Conservation (phyloP, 1,140 invertebrate species). For the Aphis gossypii region DNA sequence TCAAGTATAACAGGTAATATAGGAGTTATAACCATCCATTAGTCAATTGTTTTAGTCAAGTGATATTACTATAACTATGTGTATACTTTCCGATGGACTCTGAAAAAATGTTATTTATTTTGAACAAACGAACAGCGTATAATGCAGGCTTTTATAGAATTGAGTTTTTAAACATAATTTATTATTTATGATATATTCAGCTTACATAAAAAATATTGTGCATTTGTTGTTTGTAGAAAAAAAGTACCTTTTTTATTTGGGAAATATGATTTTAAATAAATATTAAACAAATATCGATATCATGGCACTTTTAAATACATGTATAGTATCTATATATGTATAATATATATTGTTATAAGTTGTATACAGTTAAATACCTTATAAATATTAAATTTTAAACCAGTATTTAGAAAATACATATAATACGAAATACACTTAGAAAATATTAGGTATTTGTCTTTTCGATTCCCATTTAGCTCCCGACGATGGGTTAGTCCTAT, state of each 20-base stretch:
- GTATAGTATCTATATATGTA: background rate
- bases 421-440: background rate
- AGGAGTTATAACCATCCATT: constrained; percentile 27
- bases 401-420: background rate
- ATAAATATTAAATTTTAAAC: background rate
- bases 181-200: background rate
- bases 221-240: background rate
- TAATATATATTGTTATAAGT: background rate
- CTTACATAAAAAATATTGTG: background rate
- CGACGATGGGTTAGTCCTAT: background rate
- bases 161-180: background rate
- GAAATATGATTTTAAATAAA: background rate
- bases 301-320: background rate
- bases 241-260: background rate
- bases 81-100: background rate
- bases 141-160: background rate
- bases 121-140: background rate
- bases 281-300: background rate
- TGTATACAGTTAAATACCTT: background rate
- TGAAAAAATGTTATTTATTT: constrained; percentile 16
- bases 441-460: background rate
- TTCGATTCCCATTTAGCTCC: background rate
- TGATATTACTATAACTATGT: constrained; percentile 15
- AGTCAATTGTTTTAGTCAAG: constrained; percentile 30
- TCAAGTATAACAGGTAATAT: constrained; percentile 12